Conservation (phyloP, 2,113 vertebrate genomes). For the Andinoacara biseriatus region DNA sequence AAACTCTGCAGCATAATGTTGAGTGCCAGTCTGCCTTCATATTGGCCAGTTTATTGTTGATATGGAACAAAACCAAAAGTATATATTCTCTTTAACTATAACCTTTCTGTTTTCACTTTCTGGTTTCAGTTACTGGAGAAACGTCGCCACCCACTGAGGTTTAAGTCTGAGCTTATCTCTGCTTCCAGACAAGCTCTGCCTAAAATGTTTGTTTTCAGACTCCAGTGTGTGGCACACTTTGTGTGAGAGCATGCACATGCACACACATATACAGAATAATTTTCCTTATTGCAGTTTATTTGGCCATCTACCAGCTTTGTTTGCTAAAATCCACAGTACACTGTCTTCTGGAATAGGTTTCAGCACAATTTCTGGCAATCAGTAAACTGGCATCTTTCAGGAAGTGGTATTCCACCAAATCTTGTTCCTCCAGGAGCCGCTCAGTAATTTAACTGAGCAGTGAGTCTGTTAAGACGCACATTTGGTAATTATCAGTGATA, state of each 20-base stretch:
- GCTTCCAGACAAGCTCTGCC: constrained; percentile 34
- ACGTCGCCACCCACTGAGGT: constrained; percentile 31
- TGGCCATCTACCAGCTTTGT: background rate
- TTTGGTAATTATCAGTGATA: constrained; percentile 3
- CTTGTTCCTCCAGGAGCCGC: constrained; percentile 18
- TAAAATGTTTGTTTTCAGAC: constrained; percentile 26
- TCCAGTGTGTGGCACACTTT: background rate
- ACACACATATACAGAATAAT: background rate
- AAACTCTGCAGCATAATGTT: too few relatives aligned
- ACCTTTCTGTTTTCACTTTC: background rate
- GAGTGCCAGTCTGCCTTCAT: background rate
- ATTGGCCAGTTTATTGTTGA: background rate
- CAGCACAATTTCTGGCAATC: constrained; percentile 21
- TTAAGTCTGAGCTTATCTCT: constrained; percentile 47
- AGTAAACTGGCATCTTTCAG: constrained; percentile 17
- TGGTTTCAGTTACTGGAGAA: background rate
- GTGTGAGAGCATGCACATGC: background rate
- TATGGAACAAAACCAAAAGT: background rate
- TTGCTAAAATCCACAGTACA: constrained; percentile 26
- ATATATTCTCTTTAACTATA: background rate
- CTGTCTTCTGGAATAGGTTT: constrained; percentile 8
- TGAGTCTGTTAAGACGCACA: background rate
- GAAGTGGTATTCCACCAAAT: constrained; percentile 7
- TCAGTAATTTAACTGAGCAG: constrained; percentile 4
- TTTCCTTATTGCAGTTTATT: constrained; percentile 20